Conservation (phyloP, 2,888 invertebrate genomes). For the Drosophila tripunctata region DNA sequence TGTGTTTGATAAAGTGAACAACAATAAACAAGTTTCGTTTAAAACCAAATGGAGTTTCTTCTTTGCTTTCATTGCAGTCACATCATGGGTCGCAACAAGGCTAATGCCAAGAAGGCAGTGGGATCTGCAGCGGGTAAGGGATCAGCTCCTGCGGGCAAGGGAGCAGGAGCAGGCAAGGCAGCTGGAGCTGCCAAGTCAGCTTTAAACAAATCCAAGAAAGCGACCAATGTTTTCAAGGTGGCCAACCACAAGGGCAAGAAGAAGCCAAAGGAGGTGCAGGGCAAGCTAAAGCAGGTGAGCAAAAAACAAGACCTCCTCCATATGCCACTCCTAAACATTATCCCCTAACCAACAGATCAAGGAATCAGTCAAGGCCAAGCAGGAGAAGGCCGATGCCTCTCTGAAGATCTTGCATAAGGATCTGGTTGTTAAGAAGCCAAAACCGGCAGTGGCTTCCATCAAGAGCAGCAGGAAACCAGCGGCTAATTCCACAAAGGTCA, state of each 20-base stretch:
- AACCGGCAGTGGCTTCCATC: constrained; percentile 56
- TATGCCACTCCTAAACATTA: background rate
- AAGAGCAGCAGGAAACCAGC: constrained; percentile 77
- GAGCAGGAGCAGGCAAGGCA: constrained; percentile 44
- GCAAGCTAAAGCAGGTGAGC: constrained; percentile 83
- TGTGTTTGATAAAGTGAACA: constrained; percentile 56
- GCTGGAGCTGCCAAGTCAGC: constrained; percentile 53
- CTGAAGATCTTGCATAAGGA: constrained; percentile 83
- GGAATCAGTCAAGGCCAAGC: constrained; percentile 81
- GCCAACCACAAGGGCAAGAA: constrained; percentile 78
- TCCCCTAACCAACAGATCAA: constrained; percentile 75
- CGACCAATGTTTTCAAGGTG: constrained; percentile 83
- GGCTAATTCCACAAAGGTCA: constrained; percentile 78
- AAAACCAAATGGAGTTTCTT: constrained; percentile 15
- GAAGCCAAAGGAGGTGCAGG: constrained; percentile 84
- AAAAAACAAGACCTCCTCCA: background rate
- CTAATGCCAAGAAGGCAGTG: constrained; percentile 67
- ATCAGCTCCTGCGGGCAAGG: constrained; percentile 29
- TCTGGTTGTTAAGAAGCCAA: constrained; percentile 82
- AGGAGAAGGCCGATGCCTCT: constrained; percentile 82
- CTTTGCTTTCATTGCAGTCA: constrained; percentile 56
- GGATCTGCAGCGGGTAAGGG: constrained; percentile 16
- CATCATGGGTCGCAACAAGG: constrained; percentile 82
- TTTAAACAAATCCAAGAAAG: constrained; percentile 78
- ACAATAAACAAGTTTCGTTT: constrained; percentile 56